phyloP scores from a whole-genome alignment of 92 coral and sea anemone species.

The Palythoa caribaeorum region DNA sequence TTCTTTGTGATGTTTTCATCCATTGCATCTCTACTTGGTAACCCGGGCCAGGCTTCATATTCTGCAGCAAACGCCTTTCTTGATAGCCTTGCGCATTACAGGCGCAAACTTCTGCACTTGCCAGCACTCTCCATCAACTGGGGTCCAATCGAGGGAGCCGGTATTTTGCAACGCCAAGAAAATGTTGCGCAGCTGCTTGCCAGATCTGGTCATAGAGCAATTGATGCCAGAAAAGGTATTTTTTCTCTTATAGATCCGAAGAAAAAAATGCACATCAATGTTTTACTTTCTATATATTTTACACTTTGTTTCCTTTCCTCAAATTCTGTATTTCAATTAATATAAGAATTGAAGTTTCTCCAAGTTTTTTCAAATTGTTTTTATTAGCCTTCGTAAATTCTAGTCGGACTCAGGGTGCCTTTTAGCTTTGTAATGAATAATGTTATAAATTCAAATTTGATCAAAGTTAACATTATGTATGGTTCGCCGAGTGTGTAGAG shows the following conservation, averaged over 20 bases:
- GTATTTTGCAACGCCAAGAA: conserved; percentile 61
- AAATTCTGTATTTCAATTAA: too few species aligned
- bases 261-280: too few species aligned
- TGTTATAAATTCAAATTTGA: too few species aligned
- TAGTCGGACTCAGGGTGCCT: too few species aligned
- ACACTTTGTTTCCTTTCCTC: background rate
- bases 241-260: too few species aligned
- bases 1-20: conserved; percentile 82
- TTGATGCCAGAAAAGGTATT: conserved; percentile 71
- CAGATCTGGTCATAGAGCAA: conserved; percentile 52
- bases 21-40: conserved; percentile 69
- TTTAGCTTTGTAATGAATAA: too few species aligned
- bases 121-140: conserved; percentile 76
- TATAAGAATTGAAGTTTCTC: too few species aligned
- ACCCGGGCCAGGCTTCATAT: conserved; percentile 73
- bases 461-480: too few species aligned
- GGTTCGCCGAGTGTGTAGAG: too few species aligned
- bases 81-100: conserved; percentile 68
- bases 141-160: conserved; percentile 75
- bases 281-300: too few species aligned
- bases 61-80: conserved; percentile 76
- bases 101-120: conserved; percentile 61
- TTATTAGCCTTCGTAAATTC: too few species aligned
- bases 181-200: conserved; percentile 55
- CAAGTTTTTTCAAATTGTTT: too few species aligned